Evolutionary conservation across 2,113 vertebrate genomes (phyloP).

Genomic region (Leiothrix lutea): DNA sequence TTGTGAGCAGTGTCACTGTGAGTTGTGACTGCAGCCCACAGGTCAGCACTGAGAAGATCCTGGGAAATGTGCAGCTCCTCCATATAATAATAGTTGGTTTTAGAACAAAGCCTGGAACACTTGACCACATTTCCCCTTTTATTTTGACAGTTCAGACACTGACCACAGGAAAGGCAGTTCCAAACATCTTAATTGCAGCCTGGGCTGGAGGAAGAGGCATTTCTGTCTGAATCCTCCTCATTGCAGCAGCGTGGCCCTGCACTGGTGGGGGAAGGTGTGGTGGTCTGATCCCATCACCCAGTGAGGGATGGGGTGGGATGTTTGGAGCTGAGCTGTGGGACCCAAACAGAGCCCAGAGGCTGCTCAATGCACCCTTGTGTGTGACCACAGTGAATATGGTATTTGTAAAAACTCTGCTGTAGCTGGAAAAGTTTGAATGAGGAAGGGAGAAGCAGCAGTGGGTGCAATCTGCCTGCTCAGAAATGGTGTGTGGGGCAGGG

Average conservation of each 20-base stretch:
- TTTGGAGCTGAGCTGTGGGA: background rate
- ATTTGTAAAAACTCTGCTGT: background rate
- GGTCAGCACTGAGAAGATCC: background rate
- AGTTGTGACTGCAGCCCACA: background rate
- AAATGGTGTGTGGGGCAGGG: background rate
- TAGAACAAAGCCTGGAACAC: background rate
- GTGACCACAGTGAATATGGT: background rate
- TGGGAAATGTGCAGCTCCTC: background rate
- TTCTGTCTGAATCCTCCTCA: background rate
- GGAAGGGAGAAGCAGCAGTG: background rate
- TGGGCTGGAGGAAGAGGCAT: background rate
- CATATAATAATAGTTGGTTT: background rate
- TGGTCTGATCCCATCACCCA: rapidly evolving
- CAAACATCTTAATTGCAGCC: background rate
- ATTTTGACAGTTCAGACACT: background rate
- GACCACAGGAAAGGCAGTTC: background rate
- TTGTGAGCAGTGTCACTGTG: background rate
- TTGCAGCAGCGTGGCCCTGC: background rate
- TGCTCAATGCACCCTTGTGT: background rate
- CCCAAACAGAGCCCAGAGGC: background rate
- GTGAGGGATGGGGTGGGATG: background rate
- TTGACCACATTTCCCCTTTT: background rate
- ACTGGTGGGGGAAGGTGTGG: rapidly evolving
- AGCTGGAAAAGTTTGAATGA: background rate
- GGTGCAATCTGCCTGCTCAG: background rate